A percentile compares a stretch with the other conserved stretches of the same genome.
Conservation (phyloP, 1,140 invertebrate species). For the Drosophila seguyi region DNA sequence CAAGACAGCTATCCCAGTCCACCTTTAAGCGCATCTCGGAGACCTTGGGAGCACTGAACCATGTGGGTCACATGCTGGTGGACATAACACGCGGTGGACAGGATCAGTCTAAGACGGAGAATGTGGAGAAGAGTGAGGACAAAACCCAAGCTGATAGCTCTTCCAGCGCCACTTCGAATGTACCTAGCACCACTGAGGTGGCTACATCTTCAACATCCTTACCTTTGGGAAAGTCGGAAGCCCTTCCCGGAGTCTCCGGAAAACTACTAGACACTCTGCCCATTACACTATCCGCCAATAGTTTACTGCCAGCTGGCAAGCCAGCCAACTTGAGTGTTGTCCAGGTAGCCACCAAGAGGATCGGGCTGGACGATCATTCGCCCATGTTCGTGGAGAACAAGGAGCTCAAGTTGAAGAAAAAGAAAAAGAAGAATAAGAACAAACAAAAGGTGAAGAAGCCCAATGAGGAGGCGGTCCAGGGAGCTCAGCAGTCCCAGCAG, state of each 20-base stretch:
- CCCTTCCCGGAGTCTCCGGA: constrained; percentile 57
- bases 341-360: constrained; percentile 69
- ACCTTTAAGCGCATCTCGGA: constrained; percentile 89
- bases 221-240: constrained; percentile 28
- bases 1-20: constrained; percentile 86
- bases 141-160: constrained; percentile 4
- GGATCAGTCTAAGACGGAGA: constrained; percentile 69
- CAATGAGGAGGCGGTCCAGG: constrained; percentile 47
- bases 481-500: constrained; percentile 55
- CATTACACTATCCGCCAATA: constrained; percentile 66
- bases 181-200: constrained; percentile 17
- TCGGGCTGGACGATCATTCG: constrained; percentile 69
- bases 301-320: constrained; percentile 69
- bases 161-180: not conserved
- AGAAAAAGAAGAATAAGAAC: constrained; percentile 80
- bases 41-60: constrained; percentile 91
- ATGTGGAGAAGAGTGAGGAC: constrained; percentile 60
- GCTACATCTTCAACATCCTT: not conserved
- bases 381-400: constrained; percentile 83
- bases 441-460: constrained; percentile 85
- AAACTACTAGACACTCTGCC: constrained; percentile 57
- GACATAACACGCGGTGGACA: constrained; percentile 89
- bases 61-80: constrained; percentile 92
- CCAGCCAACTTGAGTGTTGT: constrained; percentile 67
- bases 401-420: constrained; percentile 79